Percentiles rank a stretch among this genome's conserved stretches.
Evolutionary conservation across 1,140 invertebrate species (phyloP).

Genomic region (Drosophila triauraria): DNA sequence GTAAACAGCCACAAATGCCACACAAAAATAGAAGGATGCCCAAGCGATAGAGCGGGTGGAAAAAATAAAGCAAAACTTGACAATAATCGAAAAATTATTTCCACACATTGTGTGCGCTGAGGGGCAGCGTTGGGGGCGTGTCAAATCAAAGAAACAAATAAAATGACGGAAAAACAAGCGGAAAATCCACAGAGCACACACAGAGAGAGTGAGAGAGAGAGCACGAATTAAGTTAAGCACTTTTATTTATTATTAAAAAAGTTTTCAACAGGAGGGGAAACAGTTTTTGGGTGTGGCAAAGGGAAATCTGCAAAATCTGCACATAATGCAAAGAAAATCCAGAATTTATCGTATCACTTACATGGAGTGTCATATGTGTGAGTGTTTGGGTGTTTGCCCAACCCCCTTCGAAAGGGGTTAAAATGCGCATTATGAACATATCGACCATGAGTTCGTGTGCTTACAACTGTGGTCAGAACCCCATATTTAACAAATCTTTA

Average conservation of each 20-base stretch:
- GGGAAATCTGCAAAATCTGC: slow-evolving; percentile 69
- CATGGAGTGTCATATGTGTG: slow-evolving; percentile 66
- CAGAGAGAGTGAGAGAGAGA: slow-evolving; percentile 16
- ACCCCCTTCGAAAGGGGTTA: slow-evolving; percentile 58
- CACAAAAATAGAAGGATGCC: slow-evolving; percentile 51
- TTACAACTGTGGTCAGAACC: background rate
- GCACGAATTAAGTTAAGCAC: slow-evolving; percentile 79
- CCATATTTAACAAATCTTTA: background rate
- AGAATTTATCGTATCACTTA: slow-evolving; percentile 80
- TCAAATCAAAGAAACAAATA: slow-evolving; percentile 79
- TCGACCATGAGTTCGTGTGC: slow-evolving; percentile 16
- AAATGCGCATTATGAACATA: slow-evolving; percentile 68
- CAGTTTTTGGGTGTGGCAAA: slow-evolving; percentile 34
- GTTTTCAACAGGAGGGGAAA: slow-evolving; percentile 49
- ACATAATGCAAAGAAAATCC: slow-evolving; percentile 81
- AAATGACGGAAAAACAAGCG: slow-evolving; percentile 57
- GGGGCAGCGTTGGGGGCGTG: slow-evolving; percentile 25
- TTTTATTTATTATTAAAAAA: slow-evolving; percentile 84
- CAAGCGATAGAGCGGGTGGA: slow-evolving; percentile 1
- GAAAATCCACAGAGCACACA: slow-evolving; percentile 29
- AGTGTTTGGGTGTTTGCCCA: slow-evolving; percentile 12
- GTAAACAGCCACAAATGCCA: slow-evolving; percentile 79
- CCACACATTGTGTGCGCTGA: slow-evolving; percentile 45
- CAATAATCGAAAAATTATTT: slow-evolving; percentile 82
- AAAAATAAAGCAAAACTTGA: slow-evolving; percentile 77